These are phyloP conservation scores for Lasius fuliginosus DNA, from an alignment of 2,888 invertebrate genomes.

Conservation along the genomic window DNA sequence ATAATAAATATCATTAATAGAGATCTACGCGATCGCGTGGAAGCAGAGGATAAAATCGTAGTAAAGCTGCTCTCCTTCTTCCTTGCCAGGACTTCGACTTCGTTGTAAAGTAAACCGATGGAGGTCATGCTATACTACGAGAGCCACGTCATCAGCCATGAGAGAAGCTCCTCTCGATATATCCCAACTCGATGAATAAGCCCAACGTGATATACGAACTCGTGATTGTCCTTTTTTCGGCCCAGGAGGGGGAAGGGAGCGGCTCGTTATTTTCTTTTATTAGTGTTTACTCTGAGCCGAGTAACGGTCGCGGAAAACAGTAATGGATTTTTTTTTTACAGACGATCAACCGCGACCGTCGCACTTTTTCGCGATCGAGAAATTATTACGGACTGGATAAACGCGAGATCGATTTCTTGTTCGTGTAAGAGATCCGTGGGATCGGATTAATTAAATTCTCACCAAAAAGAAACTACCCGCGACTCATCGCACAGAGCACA, in stretches of 20 bases:
- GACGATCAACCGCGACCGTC: not conserved
- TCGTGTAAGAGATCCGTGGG: not conserved
- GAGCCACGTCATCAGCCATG: conserved; percentile 71
- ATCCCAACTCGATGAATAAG: conserved; percentile 62
- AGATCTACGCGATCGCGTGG: not conserved
- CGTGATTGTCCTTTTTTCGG: conserved; percentile 33
- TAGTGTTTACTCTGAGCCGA: conserved; percentile 44
- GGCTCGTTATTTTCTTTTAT: not conserved
- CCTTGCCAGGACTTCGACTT: conserved; percentile 43
- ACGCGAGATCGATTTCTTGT: conserved; percentile 21
- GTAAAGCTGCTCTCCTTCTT: conserved; percentile 39
- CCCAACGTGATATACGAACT: conserved; percentile 33
- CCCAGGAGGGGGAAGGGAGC: not conserved
- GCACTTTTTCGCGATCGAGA: not conserved
- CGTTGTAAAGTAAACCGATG: conserved; percentile 72
- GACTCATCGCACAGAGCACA: not conserved
- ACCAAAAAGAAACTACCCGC: not conserved
- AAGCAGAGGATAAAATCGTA: conserved; percentile 62
- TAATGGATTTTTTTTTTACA: conserved; percentile 22
- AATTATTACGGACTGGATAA: not conserved
- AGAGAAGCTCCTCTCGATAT: conserved; percentile 65
- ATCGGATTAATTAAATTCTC: conserved; percentile 36
- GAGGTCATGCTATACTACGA: conserved; percentile 66
- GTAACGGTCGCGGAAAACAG: conserved; percentile 49
- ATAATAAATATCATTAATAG: conserved; percentile 26